Base-by-base conservation (phyloP, 2,113 vertebrate genomes). In the Tragelaphus scriptus region DNA sequence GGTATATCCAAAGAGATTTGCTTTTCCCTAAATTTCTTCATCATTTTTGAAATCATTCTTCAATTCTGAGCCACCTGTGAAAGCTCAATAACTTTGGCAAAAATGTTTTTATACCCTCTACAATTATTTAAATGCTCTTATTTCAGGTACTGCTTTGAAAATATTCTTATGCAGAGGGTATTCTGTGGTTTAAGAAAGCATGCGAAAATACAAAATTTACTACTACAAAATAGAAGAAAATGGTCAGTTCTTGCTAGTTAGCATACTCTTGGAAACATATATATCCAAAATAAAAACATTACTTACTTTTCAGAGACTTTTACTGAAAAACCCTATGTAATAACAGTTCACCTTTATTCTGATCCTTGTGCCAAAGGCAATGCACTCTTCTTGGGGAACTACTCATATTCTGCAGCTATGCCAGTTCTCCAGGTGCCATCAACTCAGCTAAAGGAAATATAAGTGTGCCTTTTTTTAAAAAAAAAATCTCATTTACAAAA, bases 281-380 rank as follows among this genome's bases (percentile, higher is more conserved):
- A 97, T 26, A 98, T 14, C 75, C 56, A 96, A 92, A 96, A 98
- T 58, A 93, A 94, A 98, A 92, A 85, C 56, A 87, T 77, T 65
- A 98, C 95, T 98, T 98, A 98, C 97, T 98, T 98, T 96, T 93
- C 92, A 97, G 97, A 96, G 92, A 98, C 89, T 97, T 97, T 98
- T 98, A 98, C 80, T 96, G 95, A 97, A 97, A 98, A 96, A 85
- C 87, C 59, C 51, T 96, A 97, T 36, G 63, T 82, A 94, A 90
- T 91, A 98, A 91, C 63, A 97, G 97, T 97, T 98, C 96, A 97
- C 96, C 93, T 97, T 97, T 98, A 98, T 95, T 98, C 90, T 97
- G 98, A 94, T 97, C 79, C 97, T 97, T 95, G 96, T 97, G 95
- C 97, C 97, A 97, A 98, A 97, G 96, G 97, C 94, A 97, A 95